These are phyloP conservation scores for Lithophane ornitopus DNA, from an alignment of 2,888 invertebrate genomes.

Conservation along the genomic window DNA sequence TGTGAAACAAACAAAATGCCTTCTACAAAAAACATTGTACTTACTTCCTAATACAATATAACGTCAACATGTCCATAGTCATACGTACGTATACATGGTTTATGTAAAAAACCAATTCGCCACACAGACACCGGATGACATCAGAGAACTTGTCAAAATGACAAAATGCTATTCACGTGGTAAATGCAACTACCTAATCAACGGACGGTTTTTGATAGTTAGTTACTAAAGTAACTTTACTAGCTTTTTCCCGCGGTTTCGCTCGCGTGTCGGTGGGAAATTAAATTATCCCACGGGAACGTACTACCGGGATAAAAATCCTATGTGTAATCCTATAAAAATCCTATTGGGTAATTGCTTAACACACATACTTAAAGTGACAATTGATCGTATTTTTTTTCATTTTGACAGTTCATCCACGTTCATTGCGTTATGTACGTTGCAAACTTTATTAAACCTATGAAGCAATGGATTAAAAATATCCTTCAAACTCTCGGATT, in stretches of 20 bases:
- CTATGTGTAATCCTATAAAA: background rate
- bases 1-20: background rate
- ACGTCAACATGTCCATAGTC: slow-evolving; percentile 18
- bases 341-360: background rate
- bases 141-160: slow-evolving; percentile 42
- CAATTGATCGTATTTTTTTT: background rate
- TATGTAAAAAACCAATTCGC: slow-evolving; percentile 33
- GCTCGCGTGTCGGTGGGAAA: background rate
- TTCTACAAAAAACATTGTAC: background rate
- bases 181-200: slow-evolving; percentile 44
- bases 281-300: background rate
- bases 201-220: slow-evolving; percentile 33
- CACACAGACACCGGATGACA: slow-evolving; percentile 29
- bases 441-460: background rate
- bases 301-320: background rate
- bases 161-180: slow-evolving; percentile 24
- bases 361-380: background rate
- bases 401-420: background rate
- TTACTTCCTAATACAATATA: slow-evolving; percentile 8
- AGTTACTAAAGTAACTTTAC: slow-evolving; percentile 17
- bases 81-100: background rate
- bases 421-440: background rate
- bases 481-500: background rate
- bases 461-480: background rate
- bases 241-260: background rate